Base-by-base conservation (phyloP, 2,888 invertebrate genomes). In the Pyrgus malvae region DNA sequence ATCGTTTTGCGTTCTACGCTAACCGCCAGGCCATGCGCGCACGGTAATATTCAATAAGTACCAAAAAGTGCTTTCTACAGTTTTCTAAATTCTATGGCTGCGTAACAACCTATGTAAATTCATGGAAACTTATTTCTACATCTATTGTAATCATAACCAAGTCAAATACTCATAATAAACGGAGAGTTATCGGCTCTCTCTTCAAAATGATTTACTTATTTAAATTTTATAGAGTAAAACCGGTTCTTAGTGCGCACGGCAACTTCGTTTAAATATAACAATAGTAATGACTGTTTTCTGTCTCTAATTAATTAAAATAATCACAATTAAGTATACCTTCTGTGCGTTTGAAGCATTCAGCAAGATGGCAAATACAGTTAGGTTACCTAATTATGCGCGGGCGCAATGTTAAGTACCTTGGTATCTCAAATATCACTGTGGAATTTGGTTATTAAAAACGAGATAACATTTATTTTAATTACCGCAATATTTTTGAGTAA, bases 341-440 rank as follows among this genome's bases (percentile, higher is more conserved):
- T n/a, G 19, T 38, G 37, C 44, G 38, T 53, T 55, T 53, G 44
- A 56, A 51, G 55, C 48, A 55, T 59, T 51, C 51, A 59, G 35
- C 57, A 45, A 57, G 58, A 45, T 45, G 37, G 45, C 21, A 48
- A 35, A 53, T 56, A 62, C 62, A 62, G 60, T 62, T 60, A 62
- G 57, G 37, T 55, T 55, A 56, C 54, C 50, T 42, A 55, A 48
- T 56, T 56, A 51, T 50, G 42, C 54, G 46, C 19, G 37, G 29
- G 56, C 38, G 16, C 54, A 40, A 59, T 49, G 56, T 54, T 42
- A 55, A 55, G 54, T 56, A 41, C 19, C 29, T 29, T 38, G 45
- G 38, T 38, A 53, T 53, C 38, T 53, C 12, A 29, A 45, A 53
- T 38, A 53, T 45, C 44, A 53, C 45, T 29, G 45, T 37, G 38